Evolutionary conservation across 2,797 vertebrate species (phyloP), one percentile per base, ranked within the genome.

Genomic region (Glyptemys insculpta): DNA sequence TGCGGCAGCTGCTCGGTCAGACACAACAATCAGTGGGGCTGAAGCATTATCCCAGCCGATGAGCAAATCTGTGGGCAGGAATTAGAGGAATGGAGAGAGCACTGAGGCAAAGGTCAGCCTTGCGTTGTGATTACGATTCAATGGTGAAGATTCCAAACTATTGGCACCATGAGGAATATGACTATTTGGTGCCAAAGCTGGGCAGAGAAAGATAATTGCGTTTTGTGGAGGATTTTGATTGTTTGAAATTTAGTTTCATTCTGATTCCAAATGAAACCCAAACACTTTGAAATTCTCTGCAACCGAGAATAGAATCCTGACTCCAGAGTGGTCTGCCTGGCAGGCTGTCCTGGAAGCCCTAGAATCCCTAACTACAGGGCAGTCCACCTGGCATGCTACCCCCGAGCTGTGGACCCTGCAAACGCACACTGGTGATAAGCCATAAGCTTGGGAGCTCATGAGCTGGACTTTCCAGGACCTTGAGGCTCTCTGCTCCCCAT

Each of bases 111-210:
- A 68, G n/a, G n/a, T 12, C 18, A 21, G 10, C 10, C 9, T 23
- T 72, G 65, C 59, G 16, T 8, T 62, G 31, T 34, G 59, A 34
- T 25, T 76, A 54, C 19, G 29, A 29, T 0, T 1, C 31, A 27
- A n/a, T 2, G 5, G 78, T 23, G 80, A 88, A 92, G 21, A 21
- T 41, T 37, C 11, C 10, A 21, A 74, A 44, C 21, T 44, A 25
- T 25, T 41, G 68, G 68, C 5, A 37, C 25, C n/a, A 11, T 21
- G 68, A 62, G 15, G 59, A 31, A 18, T 34, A 6, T 34, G 59
- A 62, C 7, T 16, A 62, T 34, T 62, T 7, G 1, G 31, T 62
- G 59, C 59, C 59, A 14, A 47, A 31, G 12, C 0, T 5, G 10
- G 72, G 14, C 68, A 34, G 1, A 52, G 59, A 81, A 34, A 88